A percentile compares a stretch with the other conserved stretches of the same genome.
These are phyloP conservation scores for Scolopax bukidnonensis DNA, from an alignment of 2,797 vertebrate species.

Conservation along the genomic window DNA sequence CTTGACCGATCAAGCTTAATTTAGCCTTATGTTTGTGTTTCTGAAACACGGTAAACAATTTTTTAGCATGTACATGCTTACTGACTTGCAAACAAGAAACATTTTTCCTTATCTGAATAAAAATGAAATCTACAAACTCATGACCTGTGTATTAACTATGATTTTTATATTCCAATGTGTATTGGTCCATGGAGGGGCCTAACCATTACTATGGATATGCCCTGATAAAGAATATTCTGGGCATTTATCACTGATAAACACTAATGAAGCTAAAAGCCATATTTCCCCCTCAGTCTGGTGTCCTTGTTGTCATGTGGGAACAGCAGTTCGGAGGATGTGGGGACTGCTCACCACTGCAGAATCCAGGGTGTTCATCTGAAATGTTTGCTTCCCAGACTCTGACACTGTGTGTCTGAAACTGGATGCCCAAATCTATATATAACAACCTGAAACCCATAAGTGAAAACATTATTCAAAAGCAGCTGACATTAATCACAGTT, in stretches of 20 bases:
- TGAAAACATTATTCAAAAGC: not conserved
- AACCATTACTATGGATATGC: not conserved
- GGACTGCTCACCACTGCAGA: not conserved
- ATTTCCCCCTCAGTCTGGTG: not conserved
- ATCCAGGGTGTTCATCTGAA: not conserved
- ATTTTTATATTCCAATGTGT: constrained; percentile 7
- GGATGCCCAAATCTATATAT: not conserved
- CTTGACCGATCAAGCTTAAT: constrained; percentile 63
- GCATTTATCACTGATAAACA: not conserved
- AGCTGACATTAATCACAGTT: not conserved
- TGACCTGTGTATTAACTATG: constrained; percentile 7
- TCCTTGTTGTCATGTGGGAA: not conserved
- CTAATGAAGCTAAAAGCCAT: not conserved
- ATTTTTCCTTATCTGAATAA: constrained; percentile 11
- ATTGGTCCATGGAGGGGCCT: not conserved
- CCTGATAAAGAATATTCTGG: not conserved
- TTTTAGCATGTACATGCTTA: constrained; percentile 55
- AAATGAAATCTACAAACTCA: constrained; percentile 34
- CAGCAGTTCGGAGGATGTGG: not conserved
- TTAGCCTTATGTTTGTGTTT: constrained; percentile 62
- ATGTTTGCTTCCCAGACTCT: not conserved
- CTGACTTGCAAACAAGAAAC: constrained; percentile 37
- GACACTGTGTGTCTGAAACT: not conserved
- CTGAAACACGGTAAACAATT: constrained; percentile 61
- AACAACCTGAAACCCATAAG: not conserved